Conservation (phyloP, 2,888 invertebrate genomes). For the Cepaea hortensis region DNA sequence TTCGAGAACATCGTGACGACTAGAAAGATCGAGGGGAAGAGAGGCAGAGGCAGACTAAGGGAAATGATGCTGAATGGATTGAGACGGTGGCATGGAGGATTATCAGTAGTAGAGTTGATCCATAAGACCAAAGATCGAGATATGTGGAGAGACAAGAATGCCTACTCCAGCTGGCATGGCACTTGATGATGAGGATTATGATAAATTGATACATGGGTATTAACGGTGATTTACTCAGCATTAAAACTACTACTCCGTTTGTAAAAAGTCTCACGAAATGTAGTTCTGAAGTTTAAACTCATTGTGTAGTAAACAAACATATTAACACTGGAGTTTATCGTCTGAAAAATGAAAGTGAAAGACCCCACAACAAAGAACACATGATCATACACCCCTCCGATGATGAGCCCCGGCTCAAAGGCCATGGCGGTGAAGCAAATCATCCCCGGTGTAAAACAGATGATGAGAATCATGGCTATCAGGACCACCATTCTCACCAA, state of each 20-base stretch:
- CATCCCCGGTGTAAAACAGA: not conserved
- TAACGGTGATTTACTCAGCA: not conserved
- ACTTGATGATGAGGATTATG: no score
- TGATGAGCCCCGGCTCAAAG: conserved; percentile 8
- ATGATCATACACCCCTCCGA: not conserved
- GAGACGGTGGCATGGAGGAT: no score
- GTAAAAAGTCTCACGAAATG: not conserved
- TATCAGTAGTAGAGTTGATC: no score
- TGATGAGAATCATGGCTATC: not conserved
- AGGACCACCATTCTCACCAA: not conserved
- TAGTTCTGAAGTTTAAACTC: conserved; percentile 41
- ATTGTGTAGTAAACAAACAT: conserved; percentile 45
- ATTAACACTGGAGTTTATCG: conserved; percentile 41
- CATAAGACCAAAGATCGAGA: no score
- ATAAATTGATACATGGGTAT: not conserved
- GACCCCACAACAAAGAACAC: conserved; percentile 31
- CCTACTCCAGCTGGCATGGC: no score
- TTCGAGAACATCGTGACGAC: no score
- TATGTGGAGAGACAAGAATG: no score
- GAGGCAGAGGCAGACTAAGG: no score
- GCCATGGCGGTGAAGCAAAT: not conserved
- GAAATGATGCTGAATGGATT: no score
- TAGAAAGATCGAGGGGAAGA: no score
- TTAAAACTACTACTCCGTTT: not conserved
- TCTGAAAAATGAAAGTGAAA: conserved; percentile 18